These are phyloP conservation scores for Zosterops borbonicus DNA, from an alignment of 2,113 vertebrate species.

Conservation along the genomic window DNA sequence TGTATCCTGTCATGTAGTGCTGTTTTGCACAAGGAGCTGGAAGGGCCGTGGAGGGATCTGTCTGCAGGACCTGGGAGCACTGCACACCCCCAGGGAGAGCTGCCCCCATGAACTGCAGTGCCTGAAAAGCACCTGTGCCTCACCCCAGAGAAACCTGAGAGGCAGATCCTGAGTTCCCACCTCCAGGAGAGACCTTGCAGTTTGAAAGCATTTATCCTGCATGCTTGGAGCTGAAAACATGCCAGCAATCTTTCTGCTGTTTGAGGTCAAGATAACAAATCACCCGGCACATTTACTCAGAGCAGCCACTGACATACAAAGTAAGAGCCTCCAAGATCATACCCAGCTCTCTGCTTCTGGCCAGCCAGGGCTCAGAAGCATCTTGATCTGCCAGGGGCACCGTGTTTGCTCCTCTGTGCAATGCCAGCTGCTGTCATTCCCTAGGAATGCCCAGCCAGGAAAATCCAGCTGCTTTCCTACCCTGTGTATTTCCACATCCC, in stretches of 20 bases:
- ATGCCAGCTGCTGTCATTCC: neutral
- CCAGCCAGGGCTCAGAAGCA: neutral
- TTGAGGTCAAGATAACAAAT: neutral
- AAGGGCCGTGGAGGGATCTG: neutral
- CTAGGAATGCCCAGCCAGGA: neutral
- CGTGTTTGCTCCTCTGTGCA: accelerated
- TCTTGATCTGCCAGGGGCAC: neutral
- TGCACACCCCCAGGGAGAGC: neutral
- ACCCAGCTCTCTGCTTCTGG: neutral
- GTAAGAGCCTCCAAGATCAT: neutral
- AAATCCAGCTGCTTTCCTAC: neutral
- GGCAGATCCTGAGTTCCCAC: neutral
- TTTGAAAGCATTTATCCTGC: neutral
- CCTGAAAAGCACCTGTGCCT: neutral
- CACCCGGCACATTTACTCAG: neutral
- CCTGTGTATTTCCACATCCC: neutral
- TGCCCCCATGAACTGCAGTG: neutral
- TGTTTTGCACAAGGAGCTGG: neutral
- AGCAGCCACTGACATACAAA: neutral
- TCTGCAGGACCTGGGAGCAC: neutral
- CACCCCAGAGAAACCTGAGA: accelerated
- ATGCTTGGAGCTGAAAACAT: neutral
- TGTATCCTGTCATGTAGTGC: neutral
- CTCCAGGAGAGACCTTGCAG: neutral
- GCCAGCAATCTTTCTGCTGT: neutral